These are phyloP conservation scores for Thymelicus lineola DNA, from an alignment of 2,888 invertebrate genomes.

Conservation along the genomic window DNA sequence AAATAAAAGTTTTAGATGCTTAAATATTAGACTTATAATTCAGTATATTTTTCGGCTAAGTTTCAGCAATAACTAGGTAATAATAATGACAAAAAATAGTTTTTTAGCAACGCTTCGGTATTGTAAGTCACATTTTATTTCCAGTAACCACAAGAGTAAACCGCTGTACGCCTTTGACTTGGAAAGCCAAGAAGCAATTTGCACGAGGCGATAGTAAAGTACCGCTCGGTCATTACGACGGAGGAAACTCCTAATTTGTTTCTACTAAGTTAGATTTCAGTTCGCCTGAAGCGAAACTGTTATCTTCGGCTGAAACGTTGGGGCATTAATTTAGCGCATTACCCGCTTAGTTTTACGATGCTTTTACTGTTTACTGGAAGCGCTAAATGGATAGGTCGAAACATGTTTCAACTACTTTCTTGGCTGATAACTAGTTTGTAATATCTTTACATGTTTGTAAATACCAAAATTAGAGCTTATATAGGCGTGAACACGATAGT, in stretches of 20 bases:
- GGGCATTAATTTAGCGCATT: conserved; percentile 31
- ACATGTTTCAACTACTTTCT: neutral
- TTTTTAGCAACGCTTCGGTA: no score
- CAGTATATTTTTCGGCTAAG: no score
- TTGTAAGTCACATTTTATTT: no score
- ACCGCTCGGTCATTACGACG: conserved; percentile 76
- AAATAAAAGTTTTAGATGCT: no score
- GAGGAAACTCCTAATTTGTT: conserved; percentile 58
- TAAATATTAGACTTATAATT: no score
- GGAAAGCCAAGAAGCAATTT: conserved; percentile 65
- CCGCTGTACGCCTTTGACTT: conserved; percentile 49
- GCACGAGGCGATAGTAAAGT: conserved; percentile 75
- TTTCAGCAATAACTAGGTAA: no score
- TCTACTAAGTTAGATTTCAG: conserved; percentile 49
- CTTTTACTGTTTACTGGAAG: neutral
- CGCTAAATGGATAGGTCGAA: neutral
- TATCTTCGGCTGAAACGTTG: conserved; percentile 28
- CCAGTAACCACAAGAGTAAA: no score
- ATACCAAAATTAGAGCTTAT: no score
- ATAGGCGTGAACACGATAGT: no score
- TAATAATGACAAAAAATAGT: no score
- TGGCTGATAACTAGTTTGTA: neutral
- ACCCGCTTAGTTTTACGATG: conserved; percentile 33
- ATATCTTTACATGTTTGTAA: no score
- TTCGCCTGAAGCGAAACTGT: conserved; percentile 42